Percentiles rank a stretch among this genome's conserved stretches.
Evolutionary conservation across 2,888 invertebrate genomes (phyloP).

Genomic region (Drosophila tanythrix): DNA sequence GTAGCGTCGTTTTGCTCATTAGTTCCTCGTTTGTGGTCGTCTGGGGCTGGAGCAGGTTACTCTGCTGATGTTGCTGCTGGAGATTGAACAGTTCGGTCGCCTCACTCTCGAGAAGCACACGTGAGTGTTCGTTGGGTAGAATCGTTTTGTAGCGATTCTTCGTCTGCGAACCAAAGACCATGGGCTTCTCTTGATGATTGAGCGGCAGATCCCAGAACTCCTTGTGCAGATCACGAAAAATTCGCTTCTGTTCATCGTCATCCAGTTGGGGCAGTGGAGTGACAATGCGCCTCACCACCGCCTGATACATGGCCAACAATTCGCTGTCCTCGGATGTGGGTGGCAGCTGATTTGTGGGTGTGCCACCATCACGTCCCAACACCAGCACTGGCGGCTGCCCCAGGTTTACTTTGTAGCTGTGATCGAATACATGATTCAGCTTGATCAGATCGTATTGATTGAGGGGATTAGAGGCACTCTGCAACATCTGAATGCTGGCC

Average conservation of each 20-base stretch:
- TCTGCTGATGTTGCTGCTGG: conserved; percentile 47
- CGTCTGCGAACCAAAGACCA: conserved; percentile 94
- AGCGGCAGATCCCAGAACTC: conserved; percentile 98
- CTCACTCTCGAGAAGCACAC: conserved; percentile 88
- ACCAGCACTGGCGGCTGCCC: conserved; percentile 63
- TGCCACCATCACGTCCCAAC: conserved; percentile 64
- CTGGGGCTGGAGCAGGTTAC: conserved; percentile 35
- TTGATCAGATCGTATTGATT: conserved; percentile 87
- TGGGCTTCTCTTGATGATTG: conserved; percentile 95
- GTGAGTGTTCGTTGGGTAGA: conserved; percentile 94
- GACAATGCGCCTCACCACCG: conserved; percentile 66
- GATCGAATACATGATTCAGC: conserved; percentile 87
- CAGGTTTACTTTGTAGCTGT: conserved; percentile 77
- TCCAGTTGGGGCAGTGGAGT: conserved; percentile 84
- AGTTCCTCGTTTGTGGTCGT: conserved; percentile 23
- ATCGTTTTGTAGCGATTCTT: conserved; percentile 96
- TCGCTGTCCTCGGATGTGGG: conserved; percentile 80
- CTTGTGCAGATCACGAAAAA: conserved; percentile 90
- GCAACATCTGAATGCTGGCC: conserved; percentile 90
- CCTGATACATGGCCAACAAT: conserved; percentile 73
- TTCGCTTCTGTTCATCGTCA: conserved; percentile 87
- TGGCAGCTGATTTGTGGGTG: conserved; percentile 70
- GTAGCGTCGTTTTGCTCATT: conserved; percentile 77
- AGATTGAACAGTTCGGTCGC: conserved; percentile 64
- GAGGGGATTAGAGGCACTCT: conserved; percentile 89